These are phyloP conservation scores for Cantharis rustica DNA, from an alignment of 2,888 invertebrate genomes.

Conservation along the genomic window DNA sequence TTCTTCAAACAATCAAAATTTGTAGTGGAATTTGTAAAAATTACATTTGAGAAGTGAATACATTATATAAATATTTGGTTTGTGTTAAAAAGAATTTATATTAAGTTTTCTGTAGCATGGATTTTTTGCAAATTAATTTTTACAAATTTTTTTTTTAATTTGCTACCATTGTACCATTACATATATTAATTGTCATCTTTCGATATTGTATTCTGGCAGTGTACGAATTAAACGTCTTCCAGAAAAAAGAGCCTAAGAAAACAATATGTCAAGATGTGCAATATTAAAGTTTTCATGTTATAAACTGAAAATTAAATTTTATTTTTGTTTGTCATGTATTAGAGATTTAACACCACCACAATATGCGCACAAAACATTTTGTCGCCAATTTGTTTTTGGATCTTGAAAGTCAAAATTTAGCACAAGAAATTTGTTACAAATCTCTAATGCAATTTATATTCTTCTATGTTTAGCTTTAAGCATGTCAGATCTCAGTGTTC, in stretches of 20 bases:
- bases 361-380: conserved; percentile 19
- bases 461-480: conserved; percentile 24
- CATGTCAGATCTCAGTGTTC: conserved; percentile 32
- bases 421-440: conserved; percentile 10
- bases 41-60: not conserved
- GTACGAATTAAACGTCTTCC: conserved; percentile 30
- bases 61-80: not conserved
- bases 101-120: not conserved
- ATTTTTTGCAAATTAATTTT: not conserved
- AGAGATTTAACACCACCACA: conserved; percentile 5
- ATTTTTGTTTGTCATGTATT: conserved; percentile 21
- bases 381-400: conserved; percentile 7
- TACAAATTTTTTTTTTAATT: conserved; percentile 2
- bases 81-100: not conserved
- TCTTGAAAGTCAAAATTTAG: conserved; percentile 11
- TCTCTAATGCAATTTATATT: conserved; percentile 27
- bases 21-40: not conserved
- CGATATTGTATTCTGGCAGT: conserved; percentile 31
- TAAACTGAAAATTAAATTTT: conserved; percentile 16
- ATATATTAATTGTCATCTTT: conserved; percentile 27
- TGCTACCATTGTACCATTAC: conserved; percentile 9
- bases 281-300: conserved; percentile 15
- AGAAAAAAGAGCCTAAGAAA: conserved; percentile 25
- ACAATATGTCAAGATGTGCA: conserved; percentile 33
- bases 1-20: not conserved